Base-by-base conservation (phyloP, 2,888 invertebrate species). In the Drosophila longiperda region DNA sequence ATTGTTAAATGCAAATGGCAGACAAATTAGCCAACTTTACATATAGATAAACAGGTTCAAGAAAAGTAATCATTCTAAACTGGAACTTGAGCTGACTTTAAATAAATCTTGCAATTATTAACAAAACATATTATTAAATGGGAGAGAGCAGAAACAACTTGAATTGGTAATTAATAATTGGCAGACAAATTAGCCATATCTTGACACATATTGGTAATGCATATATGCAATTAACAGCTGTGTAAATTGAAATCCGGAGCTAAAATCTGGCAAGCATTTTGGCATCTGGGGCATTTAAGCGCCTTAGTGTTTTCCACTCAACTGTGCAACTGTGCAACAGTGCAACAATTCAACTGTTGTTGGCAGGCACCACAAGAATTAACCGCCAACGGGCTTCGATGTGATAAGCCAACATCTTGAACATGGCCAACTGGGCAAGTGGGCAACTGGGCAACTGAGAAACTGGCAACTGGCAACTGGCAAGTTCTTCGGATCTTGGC, bases 271-370 rank as follows among this genome's bases (percentile, higher is more conserved):
- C 63, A 71, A 58, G 62, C 62, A 67, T 34, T 26, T 26, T 32
- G 70, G 74, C 74, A 78, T 62, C 52, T 73, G 50, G 61, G 29
- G 70, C 78, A 78, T 68, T 71, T 78, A 78, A 78, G 78, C 78
- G 57, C 45, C 78, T 78, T 78, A 78, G 59, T 65, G 64, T 66
- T 73, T 68, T 60, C 42, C 45, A 33, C 75, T 60, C 42, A 34
- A 33, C 75, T 42, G 64, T 57, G 20, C 32, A 32, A 42, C 40
- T 20, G 55, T 11, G 5, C n/a, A 23, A 23, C 34, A 7, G n/a
- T 26, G 17, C 26, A 26, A n/a, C 38, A 40, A 29, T 33, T 11
- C 20, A 40, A 45, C 33, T 59, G 60, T 66, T 66, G 68, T 66
- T 73, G 66, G 65, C 59, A 42, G 67, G 67, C 66, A 78, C 78